A percentile compares a stretch with the other conserved stretches of the same genome.
These are phyloP conservation scores for Heliconius ismenius DNA, from an alignment of 2,888 invertebrate species.

Conservation along the genomic window DNA sequence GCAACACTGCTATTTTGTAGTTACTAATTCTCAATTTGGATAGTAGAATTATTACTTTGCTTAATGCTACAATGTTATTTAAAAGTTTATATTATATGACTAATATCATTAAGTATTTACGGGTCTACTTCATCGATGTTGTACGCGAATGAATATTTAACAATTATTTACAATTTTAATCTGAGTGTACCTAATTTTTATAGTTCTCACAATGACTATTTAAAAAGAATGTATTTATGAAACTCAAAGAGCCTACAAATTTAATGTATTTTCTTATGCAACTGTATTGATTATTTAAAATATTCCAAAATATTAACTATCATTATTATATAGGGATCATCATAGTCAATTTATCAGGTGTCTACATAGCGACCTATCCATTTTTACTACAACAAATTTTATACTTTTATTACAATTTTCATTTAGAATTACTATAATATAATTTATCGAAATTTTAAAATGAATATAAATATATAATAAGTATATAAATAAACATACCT, in stretches of 20 bases:
- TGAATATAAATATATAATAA: slow-evolving; percentile 10
- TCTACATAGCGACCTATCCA: slow-evolving; percentile 30
- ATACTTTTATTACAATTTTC: slow-evolving; percentile 18
- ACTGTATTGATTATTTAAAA: slow-evolving; percentile 25
- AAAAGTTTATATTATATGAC: slow-evolving; percentile 43
- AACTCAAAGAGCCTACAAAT: slow-evolving; percentile 37
- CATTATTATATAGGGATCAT: slow-evolving; percentile 38
- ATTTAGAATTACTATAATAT: slow-evolving; percentile 1
- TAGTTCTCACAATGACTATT: slow-evolving; percentile 23
- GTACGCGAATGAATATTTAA: slow-evolving; percentile 22
- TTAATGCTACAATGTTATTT: slow-evolving; percentile 44
- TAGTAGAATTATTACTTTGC: slow-evolving; percentile 40
- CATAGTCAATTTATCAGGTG: slow-evolving; percentile 45
- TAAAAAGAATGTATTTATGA: slow-evolving; percentile 34
- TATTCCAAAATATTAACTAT: slow-evolving; percentile 25
- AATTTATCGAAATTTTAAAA: background rate
- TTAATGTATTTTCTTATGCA: slow-evolving; percentile 38
- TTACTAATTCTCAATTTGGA: slow-evolving; percentile 33
- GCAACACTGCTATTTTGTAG: background rate
- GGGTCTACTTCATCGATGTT: slow-evolving; percentile 35
- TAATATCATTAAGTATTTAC: slow-evolving; percentile 40
- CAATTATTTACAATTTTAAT: slow-evolving; percentile 25
- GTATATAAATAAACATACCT: slow-evolving; percentile 16
- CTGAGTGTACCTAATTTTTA: slow-evolving; percentile 23
- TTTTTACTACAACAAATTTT: slow-evolving; percentile 25